Conservation (phyloP, 2,113 vertebrate species). For the Myotis davidii region DNA sequence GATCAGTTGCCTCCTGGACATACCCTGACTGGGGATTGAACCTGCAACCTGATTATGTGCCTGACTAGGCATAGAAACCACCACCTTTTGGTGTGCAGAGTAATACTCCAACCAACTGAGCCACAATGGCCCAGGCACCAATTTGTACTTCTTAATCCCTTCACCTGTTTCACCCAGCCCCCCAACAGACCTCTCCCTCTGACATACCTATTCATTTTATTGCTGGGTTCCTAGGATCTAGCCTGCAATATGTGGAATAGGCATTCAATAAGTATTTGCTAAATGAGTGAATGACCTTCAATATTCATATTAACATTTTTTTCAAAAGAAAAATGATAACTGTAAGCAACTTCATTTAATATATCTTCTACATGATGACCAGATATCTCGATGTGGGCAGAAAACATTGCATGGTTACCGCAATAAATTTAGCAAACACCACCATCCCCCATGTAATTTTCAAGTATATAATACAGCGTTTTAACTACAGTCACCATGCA, state of each 20-base stretch:
- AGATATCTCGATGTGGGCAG: not conserved
- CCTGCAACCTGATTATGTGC: not conserved
- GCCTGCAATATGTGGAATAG: not conserved
- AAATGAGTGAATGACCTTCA: constrained; percentile 1
- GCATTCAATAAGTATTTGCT: not conserved
- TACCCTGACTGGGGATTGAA: not conserved
- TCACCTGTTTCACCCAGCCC: not conserved
- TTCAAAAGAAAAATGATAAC: constrained; percentile 1
- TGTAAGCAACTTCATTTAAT: not conserved
- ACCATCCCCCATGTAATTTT: not conserved
- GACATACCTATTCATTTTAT: not conserved
- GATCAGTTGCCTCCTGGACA: not conserved
- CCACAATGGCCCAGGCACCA: not conserved
- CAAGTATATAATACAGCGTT: not conserved
- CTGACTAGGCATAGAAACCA: not conserved
- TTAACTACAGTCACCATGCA: not conserved
- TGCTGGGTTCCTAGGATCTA: not conserved
- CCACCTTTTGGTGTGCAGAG: not conserved
- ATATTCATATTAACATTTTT: not conserved
- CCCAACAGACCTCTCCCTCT: not conserved
- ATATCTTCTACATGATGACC: not conserved
- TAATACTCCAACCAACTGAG: not conserved
- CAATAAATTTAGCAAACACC: not conserved
- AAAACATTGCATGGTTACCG: not conserved
- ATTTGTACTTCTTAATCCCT: not conserved